These are phyloP conservation scores for Hylaeus volcanicus DNA, from an alignment of 1,140 invertebrate species.

Conservation along the genomic window DNA sequence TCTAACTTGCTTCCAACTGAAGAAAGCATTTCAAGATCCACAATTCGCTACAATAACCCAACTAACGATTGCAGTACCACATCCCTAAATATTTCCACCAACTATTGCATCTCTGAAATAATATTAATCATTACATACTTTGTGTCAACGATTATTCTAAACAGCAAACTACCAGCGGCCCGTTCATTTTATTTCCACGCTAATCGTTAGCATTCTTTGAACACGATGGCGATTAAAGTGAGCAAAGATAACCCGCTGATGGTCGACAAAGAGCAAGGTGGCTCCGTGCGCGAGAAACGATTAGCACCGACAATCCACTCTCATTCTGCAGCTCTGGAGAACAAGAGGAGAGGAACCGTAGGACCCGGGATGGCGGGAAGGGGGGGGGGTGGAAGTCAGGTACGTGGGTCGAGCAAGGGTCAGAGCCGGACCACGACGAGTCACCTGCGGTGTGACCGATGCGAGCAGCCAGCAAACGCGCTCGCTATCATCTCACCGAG, in stretches of 20 bases:
- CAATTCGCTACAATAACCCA: too few species aligned
- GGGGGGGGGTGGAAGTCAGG: constrained; percentile 58
- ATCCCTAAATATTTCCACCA: too few species aligned
- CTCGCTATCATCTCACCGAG: constrained; percentile 66
- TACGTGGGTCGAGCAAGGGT: constrained; percentile 66
- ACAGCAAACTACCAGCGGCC: too few species aligned
- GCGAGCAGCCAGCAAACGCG: constrained; percentile 61
- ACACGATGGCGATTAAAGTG: constrained; percentile 1
- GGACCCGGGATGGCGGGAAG: constrained; percentile 26
- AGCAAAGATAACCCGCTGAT: constrained; percentile 21
- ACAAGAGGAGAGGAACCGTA: constrained; percentile 18
- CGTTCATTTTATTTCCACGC: neutral
- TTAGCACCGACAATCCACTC: constrained; percentile 59
- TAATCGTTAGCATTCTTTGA: neutral
- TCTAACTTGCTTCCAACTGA: too few species aligned
- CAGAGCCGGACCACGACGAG: constrained; percentile 56
- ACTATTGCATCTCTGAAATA: too few species aligned
- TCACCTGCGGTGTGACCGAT: constrained; percentile 67
- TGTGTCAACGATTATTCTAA: too few species aligned
- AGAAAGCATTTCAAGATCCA: too few species aligned
- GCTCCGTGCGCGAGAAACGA: constrained; percentile 63
- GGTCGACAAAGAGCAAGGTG: constrained; percentile 61
- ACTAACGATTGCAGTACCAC: too few species aligned
- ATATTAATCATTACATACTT: too few species aligned
- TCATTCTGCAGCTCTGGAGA: constrained; percentile 9